Evolutionary conservation across 2,797 vertebrate genomes (phyloP).

Genomic region (Ataeniobius toweri): DNA sequence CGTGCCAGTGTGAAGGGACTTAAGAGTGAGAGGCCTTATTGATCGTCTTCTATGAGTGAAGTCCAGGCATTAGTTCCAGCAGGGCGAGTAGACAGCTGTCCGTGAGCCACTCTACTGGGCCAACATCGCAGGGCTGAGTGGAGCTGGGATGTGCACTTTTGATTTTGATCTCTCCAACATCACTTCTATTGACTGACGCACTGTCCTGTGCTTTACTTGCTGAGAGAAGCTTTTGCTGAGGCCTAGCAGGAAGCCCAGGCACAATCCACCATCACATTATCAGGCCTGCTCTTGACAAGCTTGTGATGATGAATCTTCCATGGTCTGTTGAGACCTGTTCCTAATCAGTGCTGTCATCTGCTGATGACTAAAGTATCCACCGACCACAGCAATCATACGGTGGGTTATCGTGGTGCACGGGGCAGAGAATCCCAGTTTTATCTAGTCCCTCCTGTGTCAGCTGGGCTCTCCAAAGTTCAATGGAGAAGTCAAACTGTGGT

Average conservation of each 20-base stretch:
- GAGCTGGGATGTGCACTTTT: constrained; percentile 77
- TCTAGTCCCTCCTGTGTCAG: constrained; percentile 43
- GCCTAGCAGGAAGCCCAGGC: constrained; percentile 62
- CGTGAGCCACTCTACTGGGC: constrained; percentile 73
- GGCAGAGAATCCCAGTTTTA: constrained; percentile 52
- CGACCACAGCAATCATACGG: constrained; percentile 68
- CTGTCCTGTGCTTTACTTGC: constrained; percentile 70
- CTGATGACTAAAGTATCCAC: constrained; percentile 68
- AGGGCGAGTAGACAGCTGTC: constrained; percentile 76
- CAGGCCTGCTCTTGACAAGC: constrained; percentile 68
- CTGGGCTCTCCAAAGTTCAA: constrained; percentile 51
- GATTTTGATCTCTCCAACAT: constrained; percentile 81
- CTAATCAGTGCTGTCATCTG: constrained; percentile 79
- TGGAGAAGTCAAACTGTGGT: constrained; percentile 38
- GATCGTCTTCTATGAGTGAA: constrained; percentile 78
- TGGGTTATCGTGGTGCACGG: constrained; percentile 64
- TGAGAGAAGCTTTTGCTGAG: constrained; percentile 65
- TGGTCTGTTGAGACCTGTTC: constrained; percentile 69
- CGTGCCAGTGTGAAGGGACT: constrained; percentile 74
- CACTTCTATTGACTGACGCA: constrained; percentile 74
- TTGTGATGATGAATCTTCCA: constrained; percentile 77
- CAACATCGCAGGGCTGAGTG: constrained; percentile 77
- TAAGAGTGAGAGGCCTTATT: constrained; percentile 74
- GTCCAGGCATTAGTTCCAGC: constrained; percentile 83
- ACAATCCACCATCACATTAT: constrained; percentile 65